A percentile compares a stretch with the other conserved stretches of the same genome.
Conservation (phyloP, 2,797 vertebrate species). For the Crenuchus spilurus region DNA sequence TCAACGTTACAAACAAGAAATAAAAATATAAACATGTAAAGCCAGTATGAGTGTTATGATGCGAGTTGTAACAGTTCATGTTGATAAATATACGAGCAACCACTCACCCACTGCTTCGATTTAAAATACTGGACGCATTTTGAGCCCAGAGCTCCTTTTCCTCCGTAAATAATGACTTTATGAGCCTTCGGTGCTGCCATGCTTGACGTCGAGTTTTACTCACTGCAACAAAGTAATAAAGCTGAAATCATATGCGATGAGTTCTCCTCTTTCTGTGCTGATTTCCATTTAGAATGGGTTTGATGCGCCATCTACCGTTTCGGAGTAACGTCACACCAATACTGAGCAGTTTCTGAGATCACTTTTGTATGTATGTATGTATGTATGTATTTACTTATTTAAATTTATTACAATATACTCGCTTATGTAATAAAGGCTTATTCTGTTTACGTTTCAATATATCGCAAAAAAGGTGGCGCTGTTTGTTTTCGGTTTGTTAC, state of each 20-base stretch:
- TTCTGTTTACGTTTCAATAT: too few relatives aligned
- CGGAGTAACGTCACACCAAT: neutral
- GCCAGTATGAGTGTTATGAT: too few relatives aligned
- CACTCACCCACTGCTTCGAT: slow-evolving; percentile 77
- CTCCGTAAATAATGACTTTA: slow-evolving; percentile 80
- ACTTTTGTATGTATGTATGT: too few relatives aligned
- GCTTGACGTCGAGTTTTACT: neutral
- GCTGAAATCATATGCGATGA: neutral
- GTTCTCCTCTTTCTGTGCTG: neutral
- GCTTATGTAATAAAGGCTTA: too few relatives aligned
- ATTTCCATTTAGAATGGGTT: neutral
- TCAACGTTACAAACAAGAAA: too few relatives aligned
- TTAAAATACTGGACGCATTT: slow-evolving; percentile 78
- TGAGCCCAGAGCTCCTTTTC: slow-evolving; percentile 79
- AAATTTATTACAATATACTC: too few relatives aligned
- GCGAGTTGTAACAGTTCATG: neutral
- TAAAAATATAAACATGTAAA: too few relatives aligned
- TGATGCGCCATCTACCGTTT: slow-evolving; percentile 4
- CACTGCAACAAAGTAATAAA: neutral
- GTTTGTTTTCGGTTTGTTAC: neutral
- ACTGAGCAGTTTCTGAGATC: too few relatives aligned
- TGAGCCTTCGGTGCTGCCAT: slow-evolving; percentile 62
- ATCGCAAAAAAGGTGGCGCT: slow-evolving; percentile 1
- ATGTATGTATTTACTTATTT: too few relatives aligned
- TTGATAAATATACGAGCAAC: neutral